Evolutionary conservation across 2,888 invertebrate genomes (phyloP), one percentile per base, ranked within the genome.

Genomic region (Stenoptilia bipunctidactyla): DNA sequence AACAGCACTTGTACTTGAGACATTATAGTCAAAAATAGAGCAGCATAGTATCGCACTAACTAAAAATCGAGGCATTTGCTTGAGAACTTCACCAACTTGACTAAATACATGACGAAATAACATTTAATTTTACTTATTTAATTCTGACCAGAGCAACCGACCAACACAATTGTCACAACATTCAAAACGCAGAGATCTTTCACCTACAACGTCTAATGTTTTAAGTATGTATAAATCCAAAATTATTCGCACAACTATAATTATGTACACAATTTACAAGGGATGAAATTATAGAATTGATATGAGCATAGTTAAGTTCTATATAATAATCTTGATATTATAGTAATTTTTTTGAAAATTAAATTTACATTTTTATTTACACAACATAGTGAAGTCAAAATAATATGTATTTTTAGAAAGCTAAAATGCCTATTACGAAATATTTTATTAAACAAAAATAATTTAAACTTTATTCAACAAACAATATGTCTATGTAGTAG

Each of bases 181-280:
- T 47, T 41, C 42, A 50, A 56, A n/a, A 58, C 56, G 58, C 52
- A 47, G 64, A 69, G 65, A 69, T 62, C 61, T 52, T 49, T 52
- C 57, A 60, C 61, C 63, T 58, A 59, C 52, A 59, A 62, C 55
- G 56, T 58, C 63, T 66, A 58, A 66, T 62, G 66, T 57, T 65
- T 67, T 70, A 67, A 63, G 53, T 66, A 61, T 45, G 58, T 58
- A 63, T 55, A 61, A 57, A 56, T 58, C 59, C 56, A 61, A 61
- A 61, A 46, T 53, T 60, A 63, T 63, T 59, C 68, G 67, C 66
- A 64, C 58, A 66, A 64, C 57, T 82, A 82, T 82, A 82, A n/a
- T n/a, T n/a, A n/a, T 82, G 75, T 82, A 82, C 82, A 82, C 79
- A 75, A 77, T 71, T 68, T 82, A 82, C 82, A 82, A 70, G 65